Conservation (phyloP, 2,888 invertebrate species). For the Onthophagus sagittarius region DNA sequence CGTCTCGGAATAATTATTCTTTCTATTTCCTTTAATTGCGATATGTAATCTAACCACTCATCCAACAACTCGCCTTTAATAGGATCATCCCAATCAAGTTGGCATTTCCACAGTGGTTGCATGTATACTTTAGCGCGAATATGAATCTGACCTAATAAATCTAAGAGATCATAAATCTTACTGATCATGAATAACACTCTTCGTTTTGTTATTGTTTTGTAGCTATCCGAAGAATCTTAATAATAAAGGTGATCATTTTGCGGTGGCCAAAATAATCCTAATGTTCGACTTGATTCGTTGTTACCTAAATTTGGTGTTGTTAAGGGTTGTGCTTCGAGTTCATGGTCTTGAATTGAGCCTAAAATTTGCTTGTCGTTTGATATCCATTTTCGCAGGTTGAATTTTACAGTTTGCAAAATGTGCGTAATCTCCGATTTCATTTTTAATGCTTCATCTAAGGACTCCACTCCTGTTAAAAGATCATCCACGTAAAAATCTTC, state of each 20-base stretch:
- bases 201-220: conserved; percentile 13
- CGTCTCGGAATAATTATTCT: no score
- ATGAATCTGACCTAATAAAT: no score
- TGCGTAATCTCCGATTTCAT: conserved; percentile 21
- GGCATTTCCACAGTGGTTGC: conserved; percentile 31
- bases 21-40: no score
- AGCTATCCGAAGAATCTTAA: background rate
- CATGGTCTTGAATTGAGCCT: background rate
- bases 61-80: conserved; percentile 25
- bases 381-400: no score
- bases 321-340: background rate
- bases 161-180: no score
- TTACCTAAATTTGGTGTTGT: background rate
- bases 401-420: conserved; percentile 22
- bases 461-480: conserved; percentile 33
- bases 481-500: conserved; percentile 33
- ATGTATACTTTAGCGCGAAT: no score
- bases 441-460: conserved; percentile 31
- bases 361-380: conserved; percentile 21
- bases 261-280: no score
- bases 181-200: conserved; percentile 17
- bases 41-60: conserved; percentile 12
- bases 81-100: conserved; percentile 33
- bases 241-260: conserved; percentile 1
- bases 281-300: conserved; percentile 12